Evolutionary conservation across 2,888 invertebrate genomes (phyloP), one percentile per base, ranked within the genome.

Genomic region (Cerastoderma edule): DNA sequence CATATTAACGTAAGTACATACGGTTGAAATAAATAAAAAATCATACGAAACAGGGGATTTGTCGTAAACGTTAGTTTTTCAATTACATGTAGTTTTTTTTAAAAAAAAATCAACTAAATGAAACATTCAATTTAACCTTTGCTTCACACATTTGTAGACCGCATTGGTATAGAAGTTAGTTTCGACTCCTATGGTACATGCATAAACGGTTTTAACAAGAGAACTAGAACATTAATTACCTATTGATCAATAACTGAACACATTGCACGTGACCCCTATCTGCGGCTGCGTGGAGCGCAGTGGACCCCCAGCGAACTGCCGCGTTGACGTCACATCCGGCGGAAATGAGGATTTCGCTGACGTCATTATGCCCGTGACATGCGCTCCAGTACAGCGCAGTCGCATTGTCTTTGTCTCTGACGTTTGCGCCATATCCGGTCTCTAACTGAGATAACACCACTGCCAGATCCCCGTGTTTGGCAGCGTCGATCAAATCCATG

Each of bases 351-450:
- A 76, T 70, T 48, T 77, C 65, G 56, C 87, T 83, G 64, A 88
- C 81, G 3, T 75, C 39, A 24, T 65, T 57, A 54, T 88, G 73
- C 6, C 88, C 89, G 19, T 87, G 83, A 66, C 88, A 88, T 10
- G 87, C 85, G 56, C 86, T 84, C 87, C 88, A 88, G 75, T 88
- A 88, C 4, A 89, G 75, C 1, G 89, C 82, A 8, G 89, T 88
- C 13, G 87, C 87, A 16, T 85, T 77, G 66, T 87, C 84, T 35
- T 85, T 81, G 79, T 88, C 89, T 19, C 83, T 66, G 22, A 72
- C 39, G 35, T 84, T 72, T 3, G 83, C 71, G 1, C 83, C 72
- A 27, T 48, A 63, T 3, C 83, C 85, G 19, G 69, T 63, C 67
- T 67, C 71, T 13, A 79, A 60, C 13, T 72, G 67, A 13, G 44